Percentiles rank a stretch among this genome's conserved stretches.
Conservation (phyloP, 2,888 invertebrate species). For the Tridacna gigas region DNA sequence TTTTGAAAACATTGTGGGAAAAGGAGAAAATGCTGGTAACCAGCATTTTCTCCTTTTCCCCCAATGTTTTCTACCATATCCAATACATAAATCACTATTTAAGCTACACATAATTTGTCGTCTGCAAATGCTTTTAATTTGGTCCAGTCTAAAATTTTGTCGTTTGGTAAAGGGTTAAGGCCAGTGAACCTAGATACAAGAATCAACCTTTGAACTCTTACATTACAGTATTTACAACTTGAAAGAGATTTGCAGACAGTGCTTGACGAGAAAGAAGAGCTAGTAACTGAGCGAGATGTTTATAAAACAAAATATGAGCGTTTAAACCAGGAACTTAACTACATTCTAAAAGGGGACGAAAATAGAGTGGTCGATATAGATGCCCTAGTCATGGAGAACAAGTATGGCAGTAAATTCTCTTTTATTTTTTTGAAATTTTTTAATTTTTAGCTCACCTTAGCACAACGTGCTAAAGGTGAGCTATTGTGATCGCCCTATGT, state of each 20-base stretch:
- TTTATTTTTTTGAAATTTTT: neutral
- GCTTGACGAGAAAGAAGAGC: slow-evolving; percentile 94
- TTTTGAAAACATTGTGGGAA: neutral
- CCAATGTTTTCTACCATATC: neutral
- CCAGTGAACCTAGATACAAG: too few relatives aligned
- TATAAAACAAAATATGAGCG: slow-evolving; percentile 93
- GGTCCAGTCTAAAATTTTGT: too few relatives aligned
- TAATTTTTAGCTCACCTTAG: neutral
- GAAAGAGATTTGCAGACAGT: slow-evolving; percentile 91
- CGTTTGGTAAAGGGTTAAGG: too few relatives aligned
- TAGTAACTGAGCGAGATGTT: slow-evolving; percentile 92
- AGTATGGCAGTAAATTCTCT: slow-evolving; percentile 85
- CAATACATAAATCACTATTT: too few relatives aligned
- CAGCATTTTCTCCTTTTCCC: neutral
- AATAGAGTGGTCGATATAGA: slow-evolving; percentile 90
- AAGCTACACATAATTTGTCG: too few relatives aligned
- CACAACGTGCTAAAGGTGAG: too few relatives aligned
- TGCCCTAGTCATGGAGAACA: slow-evolving; percentile 92
- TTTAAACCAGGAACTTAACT: slow-evolving; percentile 92
- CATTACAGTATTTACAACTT: slow-evolving; percentile 89
- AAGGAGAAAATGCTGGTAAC: neutral
- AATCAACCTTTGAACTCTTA: neutral
- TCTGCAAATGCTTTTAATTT: too few relatives aligned
- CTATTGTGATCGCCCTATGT: too few relatives aligned
- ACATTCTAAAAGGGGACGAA: slow-evolving; percentile 87